These are phyloP conservation scores for Conomelus anceps DNA, from an alignment of 2,888 invertebrate genomes.

Conservation along the genomic window DNA sequence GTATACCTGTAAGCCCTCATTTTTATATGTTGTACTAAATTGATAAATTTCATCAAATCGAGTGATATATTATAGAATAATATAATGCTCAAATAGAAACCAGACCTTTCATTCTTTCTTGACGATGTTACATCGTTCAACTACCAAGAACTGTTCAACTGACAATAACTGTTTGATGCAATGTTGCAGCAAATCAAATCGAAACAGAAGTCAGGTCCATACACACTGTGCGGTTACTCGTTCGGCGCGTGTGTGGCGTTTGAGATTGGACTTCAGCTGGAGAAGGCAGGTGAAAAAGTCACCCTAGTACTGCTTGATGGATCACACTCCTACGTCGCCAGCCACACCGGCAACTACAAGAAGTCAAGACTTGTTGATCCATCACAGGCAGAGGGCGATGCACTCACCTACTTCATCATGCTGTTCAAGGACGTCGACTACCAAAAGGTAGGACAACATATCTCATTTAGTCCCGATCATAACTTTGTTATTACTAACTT, in stretches of 20 bases:
- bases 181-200: slow-evolving; percentile 67
- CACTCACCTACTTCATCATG: slow-evolving; percentile 74
- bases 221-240: slow-evolving; percentile 87
- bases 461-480: no score
- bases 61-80: no score
- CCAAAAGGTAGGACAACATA: slow-evolving; percentile 58
- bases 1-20: no score
- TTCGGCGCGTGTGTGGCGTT: slow-evolving; percentile 92
- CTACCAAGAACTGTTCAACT: no score
- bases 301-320: slow-evolving; percentile 82
- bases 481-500: no score
- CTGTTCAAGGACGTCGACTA: slow-evolving; percentile 69
- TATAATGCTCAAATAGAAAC: no score
- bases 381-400: slow-evolving; percentile 46
- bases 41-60: no score
- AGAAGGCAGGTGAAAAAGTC: slow-evolving; percentile 46
- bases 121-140: no score
- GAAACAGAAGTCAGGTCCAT: slow-evolving; percentile 75
- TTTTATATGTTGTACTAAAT: no score
- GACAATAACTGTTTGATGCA: no score
- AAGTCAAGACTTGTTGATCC: slow-evolving; percentile 47
- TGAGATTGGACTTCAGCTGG: slow-evolving; percentile 86
- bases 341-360: slow-evolving; percentile 64
- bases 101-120: no score
- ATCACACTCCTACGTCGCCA: slow-evolving; percentile 72